Conservation (phyloP, 1,140 invertebrate species). For the Dufourea novaeangliae region DNA sequence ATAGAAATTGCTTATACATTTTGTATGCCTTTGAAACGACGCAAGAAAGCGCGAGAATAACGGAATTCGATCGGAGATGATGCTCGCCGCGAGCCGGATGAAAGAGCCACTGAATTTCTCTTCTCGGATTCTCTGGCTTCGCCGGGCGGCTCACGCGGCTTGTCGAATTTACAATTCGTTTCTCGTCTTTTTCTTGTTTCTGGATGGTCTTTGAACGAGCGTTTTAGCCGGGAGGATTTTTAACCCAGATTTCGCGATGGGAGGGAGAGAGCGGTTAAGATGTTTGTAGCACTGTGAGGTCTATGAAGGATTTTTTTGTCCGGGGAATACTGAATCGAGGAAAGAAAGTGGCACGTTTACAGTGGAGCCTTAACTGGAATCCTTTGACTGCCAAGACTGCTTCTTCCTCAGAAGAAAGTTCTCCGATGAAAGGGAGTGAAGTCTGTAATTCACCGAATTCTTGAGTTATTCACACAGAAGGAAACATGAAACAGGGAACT, state of each 20-base stretch:
- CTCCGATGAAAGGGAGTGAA: not conserved
- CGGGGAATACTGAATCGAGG: no score
- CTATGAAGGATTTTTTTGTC: no score
- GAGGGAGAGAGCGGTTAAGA: not conserved
- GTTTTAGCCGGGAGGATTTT: not conserved
- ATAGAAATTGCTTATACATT: slow-evolving; percentile 40
- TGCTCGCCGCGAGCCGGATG: not conserved
- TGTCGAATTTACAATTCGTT: not conserved
- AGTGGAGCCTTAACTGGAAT: no score
- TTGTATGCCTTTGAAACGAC: slow-evolving; percentile 9
- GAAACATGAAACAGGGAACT: no score
- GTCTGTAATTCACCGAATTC: no score
- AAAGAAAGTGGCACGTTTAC: no score
- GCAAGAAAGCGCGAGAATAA: not conserved
- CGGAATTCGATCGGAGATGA: slow-evolving; percentile 9
- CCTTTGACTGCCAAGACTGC: no score
- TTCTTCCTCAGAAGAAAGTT: no score
- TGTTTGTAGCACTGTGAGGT: no score
- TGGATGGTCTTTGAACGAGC: not conserved
- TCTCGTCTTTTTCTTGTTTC: not conserved
- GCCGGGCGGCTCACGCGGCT: not conserved
- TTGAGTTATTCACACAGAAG: no score
- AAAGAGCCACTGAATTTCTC: slow-evolving; percentile 15
- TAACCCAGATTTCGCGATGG: slow-evolving; percentile 27
- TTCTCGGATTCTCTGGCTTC: not conserved